Evolutionary conservation across 2,797 vertebrate species (phyloP).

Genomic region (Neoniphon sammara): DNA sequence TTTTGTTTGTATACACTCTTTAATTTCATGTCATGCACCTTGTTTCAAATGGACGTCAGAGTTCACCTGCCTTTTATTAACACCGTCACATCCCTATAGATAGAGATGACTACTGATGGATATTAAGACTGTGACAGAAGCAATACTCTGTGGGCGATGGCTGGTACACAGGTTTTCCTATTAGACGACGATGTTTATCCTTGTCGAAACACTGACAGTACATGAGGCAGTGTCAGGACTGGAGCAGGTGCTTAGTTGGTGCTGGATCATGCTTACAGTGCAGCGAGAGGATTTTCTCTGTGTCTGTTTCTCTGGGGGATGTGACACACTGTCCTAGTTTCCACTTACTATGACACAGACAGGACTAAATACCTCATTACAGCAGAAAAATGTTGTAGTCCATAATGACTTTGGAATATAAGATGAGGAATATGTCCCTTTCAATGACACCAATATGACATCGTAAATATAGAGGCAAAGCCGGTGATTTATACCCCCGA

Average conservation of each 20-base stretch:
- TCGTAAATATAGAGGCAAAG: constrained; percentile 54
- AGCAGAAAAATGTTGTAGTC: constrained; percentile 48
- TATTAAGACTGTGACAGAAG: not conserved
- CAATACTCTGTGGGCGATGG: not conserved
- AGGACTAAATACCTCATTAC: constrained; percentile 64
- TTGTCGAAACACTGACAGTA: constrained; percentile 31
- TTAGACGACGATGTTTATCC: constrained; percentile 29
- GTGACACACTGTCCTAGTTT: constrained; percentile 76
- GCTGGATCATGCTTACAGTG: constrained; percentile 47
- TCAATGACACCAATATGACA: constrained; percentile 52
- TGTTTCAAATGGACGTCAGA: constrained; percentile 6
- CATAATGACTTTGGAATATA: constrained; percentile 41
- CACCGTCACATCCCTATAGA: not conserved
- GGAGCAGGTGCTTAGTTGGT: constrained; percentile 35
- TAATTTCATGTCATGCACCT: not conserved
- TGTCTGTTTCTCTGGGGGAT: constrained; percentile 47
- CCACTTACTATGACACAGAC: constrained; percentile 56
- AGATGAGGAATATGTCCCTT: constrained; percentile 59
- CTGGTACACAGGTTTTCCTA: not conserved
- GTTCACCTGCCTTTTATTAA: constrained; percentile 4
- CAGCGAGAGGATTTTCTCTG: constrained; percentile 53
- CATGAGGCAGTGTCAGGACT: constrained; percentile 30
- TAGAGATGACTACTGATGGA: not conserved
- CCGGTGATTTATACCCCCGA: constrained; percentile 61
- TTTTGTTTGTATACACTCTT: constrained; percentile 32